Percentiles rank a stretch among this genome's conserved stretches.
Evolutionary conservation across 2,888 invertebrate genomes (phyloP).

Genomic region (Craniophora ligustri): DNA sequence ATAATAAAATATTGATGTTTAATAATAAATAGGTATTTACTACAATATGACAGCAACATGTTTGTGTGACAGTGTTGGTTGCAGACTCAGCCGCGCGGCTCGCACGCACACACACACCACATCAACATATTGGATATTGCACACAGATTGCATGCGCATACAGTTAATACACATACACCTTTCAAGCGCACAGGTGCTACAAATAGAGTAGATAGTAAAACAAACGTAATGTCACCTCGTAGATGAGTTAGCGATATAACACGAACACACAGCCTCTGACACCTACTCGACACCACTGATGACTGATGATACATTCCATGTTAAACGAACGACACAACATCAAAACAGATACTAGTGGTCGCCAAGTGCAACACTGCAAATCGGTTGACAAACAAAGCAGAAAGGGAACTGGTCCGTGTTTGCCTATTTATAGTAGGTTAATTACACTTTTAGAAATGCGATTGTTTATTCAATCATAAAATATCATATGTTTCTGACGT

Average conservation of each 20-base stretch:
- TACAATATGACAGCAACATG: not conserved
- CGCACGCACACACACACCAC: too few relatives aligned
- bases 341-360: too few relatives aligned
- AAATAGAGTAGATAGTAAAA: not conserved
- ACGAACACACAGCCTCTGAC: slow-evolving; percentile 27
- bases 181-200: not conserved
- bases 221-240: not conserved
- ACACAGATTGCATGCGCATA: not conserved
- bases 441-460: too few relatives aligned
- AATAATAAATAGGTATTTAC: not conserved
- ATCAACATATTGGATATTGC: not conserved
- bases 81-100: not conserved
- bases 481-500: too few relatives aligned
- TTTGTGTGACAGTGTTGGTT: slow-evolving; percentile 3
- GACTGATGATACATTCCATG: too few relatives aligned
- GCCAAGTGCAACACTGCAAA: too few relatives aligned
- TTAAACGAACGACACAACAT: too few relatives aligned
- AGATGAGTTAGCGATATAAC: slow-evolving; percentile 1
- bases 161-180: not conserved
- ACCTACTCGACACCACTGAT: slow-evolving; percentile 5
- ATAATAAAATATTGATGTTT: slow-evolving; percentile 20
- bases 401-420: too few relatives aligned
- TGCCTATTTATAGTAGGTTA: too few relatives aligned
- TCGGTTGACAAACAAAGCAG: too few relatives aligned
- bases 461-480: too few relatives aligned